A percentile compares a stretch with the other conserved stretches of the same genome.
These are phyloP conservation scores for Hypotaenidia okinawae DNA, from an alignment of 2,797 vertebrate species.

Conservation along the genomic window DNA sequence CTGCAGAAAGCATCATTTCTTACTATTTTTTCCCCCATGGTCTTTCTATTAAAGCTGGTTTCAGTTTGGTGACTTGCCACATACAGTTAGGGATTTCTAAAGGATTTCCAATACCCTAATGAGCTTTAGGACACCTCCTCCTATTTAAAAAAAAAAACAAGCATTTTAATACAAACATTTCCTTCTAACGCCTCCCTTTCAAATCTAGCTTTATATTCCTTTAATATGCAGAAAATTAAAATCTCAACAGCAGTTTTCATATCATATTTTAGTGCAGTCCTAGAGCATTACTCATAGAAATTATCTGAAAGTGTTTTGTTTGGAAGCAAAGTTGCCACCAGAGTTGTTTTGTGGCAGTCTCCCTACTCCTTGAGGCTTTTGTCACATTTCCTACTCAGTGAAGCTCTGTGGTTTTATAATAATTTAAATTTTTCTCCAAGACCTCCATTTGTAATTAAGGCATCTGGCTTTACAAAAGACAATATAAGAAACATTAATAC, in stretches of 20 bases:
- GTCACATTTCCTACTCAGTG: neutral
- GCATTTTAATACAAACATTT: neutral
- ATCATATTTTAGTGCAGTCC: neutral
- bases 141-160: neutral
- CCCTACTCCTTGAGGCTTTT: neutral
- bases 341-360: neutral
- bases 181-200: neutral
- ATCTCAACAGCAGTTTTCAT: neutral
- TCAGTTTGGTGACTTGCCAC: neutral
- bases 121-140: neutral
- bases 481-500: neutral
- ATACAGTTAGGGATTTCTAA: neutral
- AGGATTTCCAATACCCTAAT: constrained; percentile 12
- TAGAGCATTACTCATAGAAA: neutral
- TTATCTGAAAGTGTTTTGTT: neutral
- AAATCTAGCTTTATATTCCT: neutral
- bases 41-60: neutral
- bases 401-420: neutral
- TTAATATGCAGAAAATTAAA: neutral
- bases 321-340: neutral
- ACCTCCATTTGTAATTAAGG: constrained; percentile 37
- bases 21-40: neutral
- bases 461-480: constrained; percentile 27
- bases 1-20: neutral
- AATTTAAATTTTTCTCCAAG: neutral